Base-by-base conservation (phyloP, 2,888 invertebrate genomes). In the Mactromeris polynyma region DNA sequence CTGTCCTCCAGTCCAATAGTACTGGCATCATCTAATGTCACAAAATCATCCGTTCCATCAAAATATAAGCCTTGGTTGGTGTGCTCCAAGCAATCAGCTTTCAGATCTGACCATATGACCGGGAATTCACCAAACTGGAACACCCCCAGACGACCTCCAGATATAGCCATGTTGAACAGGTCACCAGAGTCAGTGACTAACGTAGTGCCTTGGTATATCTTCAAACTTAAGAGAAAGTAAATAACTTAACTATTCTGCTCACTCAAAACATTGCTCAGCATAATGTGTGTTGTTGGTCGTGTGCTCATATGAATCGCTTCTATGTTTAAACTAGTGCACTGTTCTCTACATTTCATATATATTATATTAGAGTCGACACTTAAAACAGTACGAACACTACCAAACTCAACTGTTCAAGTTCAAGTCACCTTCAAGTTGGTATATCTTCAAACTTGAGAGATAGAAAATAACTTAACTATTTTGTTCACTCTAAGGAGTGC, bases 121-220 rank as follows among this genome's bases (percentile, higher is more conserved):
- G 91, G 92, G 14, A 92, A 90, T 84, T 94, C 95, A 19, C 93
- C 93, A 88, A 93, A 94, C 64, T 93, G 93, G 81, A 95, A 92
- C 46, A 95, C 93, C 0, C 96, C 96, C 0, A 94, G 82, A 36
- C 95, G 91, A 7, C 96, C 96, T 9, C 95, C 96, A 19, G 93
- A 81, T 14, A 95, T 95, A 1, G 94, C 93, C 2, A 91, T 89
- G 89, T 96, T 94, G 77, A 94, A 95, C 19, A 95, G 78, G 36
- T 93, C 90, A 11, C 95, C 96, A 11, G 95, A 94, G 88, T 95
- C 95, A 31, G 91, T 88, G 0, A 95, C 33, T 46, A 94, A 81
- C 9, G 82, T 92, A 11, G 91, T 89, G 7, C 91, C 92, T 19
- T 91, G 89, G 81, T 94, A 93, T 42, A 94, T 89, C 54, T 88